phyloP scores from a whole-genome alignment of 2,888 invertebrate genomes.

The Crocallis elinguaria region DNA sequence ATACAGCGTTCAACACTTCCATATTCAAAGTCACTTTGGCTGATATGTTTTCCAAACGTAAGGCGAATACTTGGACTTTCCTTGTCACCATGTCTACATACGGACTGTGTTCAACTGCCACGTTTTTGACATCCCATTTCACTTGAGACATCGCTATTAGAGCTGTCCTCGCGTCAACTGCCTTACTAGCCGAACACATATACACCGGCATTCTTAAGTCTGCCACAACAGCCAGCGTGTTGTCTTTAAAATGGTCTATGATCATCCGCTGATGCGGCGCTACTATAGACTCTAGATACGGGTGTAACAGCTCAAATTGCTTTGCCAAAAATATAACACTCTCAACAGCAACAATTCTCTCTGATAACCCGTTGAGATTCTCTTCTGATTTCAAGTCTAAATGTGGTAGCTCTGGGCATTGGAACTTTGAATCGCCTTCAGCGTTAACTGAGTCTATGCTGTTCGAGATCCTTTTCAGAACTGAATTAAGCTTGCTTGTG shows the following conservation, averaged over 20 bases:
- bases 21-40: constrained; percentile 88
- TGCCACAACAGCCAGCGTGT: constrained; percentile 88
- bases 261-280: constrained; percentile 88
- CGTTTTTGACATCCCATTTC: constrained; percentile 97
- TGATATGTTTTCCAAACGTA: constrained; percentile 90
- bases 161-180: constrained; percentile 91
- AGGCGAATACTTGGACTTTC: constrained; percentile 91
- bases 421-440: constrained; percentile 55
- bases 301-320: constrained; percentile 93
- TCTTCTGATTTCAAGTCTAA: constrained; percentile 82
- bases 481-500: constrained; percentile 88
- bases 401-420: constrained; percentile 61
- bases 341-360: constrained; percentile 96
- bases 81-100: constrained; percentile 93
- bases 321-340: constrained; percentile 95
- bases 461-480: constrained; percentile 91
- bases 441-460: constrained; percentile 82
- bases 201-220: constrained; percentile 95
- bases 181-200: constrained; percentile 92
- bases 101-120: constrained; percentile 96
- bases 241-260: constrained; percentile 89
- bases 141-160: constrained; percentile 95
- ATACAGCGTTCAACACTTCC: constrained; percentile 89
- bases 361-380: constrained; percentile 91
- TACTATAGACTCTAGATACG: constrained; percentile 93